These are phyloP conservation scores for Cosmopolites sordidus DNA, from an alignment of 2,888 invertebrate species.

Conservation along the genomic window DNA sequence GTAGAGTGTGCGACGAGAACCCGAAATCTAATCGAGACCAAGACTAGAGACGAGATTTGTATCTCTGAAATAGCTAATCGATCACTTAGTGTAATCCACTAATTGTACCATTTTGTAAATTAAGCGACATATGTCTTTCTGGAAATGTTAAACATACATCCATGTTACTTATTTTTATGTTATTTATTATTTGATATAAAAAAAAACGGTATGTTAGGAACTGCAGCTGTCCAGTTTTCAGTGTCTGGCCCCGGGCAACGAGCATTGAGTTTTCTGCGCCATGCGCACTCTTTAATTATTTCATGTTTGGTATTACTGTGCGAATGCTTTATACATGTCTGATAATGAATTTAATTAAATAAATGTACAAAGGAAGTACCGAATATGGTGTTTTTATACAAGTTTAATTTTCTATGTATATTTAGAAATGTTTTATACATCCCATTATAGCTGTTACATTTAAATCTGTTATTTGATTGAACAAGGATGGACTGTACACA, in stretches of 20 bases:
- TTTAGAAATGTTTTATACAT: constrained; percentile 44
- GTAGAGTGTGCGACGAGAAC: constrained; percentile 33
- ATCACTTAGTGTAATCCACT: constrained; percentile 47
- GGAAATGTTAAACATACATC: constrained; percentile 51
- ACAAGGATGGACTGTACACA: constrained; percentile 41
- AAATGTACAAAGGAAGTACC: constrained; percentile 55
- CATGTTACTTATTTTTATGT: constrained; percentile 50
- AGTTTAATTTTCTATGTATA: constrained; percentile 50
- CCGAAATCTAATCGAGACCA: constrained; percentile 32
- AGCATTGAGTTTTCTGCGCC: constrained; percentile 19
- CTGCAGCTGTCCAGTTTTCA: constrained; percentile 40
- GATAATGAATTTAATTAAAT: constrained; percentile 52
- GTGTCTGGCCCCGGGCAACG: constrained; percentile 23
- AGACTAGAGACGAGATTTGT: constrained; percentile 37
- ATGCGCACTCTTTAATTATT: constrained; percentile 47
- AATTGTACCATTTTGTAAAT: constrained; percentile 52
- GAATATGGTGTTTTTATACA: constrained; percentile 51
- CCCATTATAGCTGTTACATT: constrained; percentile 44
- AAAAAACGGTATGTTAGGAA: constrained; percentile 37
- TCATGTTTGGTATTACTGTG: constrained; percentile 54
- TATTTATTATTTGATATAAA: constrained; percentile 38
- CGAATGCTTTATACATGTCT: constrained; percentile 56
- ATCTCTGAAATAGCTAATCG: constrained; percentile 43
- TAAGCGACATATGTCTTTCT: constrained; percentile 49
- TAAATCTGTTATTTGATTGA: constrained; percentile 39